Evolutionary conservation across 53 echinoderm and acorn worm species (phyloP), one percentile per base, ranked within the genome.

Genomic region (Luidia sarsii): DNA sequence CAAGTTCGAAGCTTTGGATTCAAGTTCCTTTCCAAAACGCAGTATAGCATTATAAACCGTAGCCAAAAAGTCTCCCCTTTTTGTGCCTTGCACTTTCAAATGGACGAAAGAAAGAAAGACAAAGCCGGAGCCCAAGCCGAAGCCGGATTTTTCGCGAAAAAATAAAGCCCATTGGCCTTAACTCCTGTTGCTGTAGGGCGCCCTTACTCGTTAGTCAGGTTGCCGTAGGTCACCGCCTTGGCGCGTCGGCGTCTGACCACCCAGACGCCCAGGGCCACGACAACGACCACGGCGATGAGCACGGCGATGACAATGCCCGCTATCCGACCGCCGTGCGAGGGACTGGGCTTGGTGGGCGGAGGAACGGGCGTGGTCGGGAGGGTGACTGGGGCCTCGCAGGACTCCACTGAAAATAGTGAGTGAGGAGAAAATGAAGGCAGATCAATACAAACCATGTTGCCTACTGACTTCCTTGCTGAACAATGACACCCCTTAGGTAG

Each of bases 281-380:
- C 25, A 39, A 59, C 19, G 21, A 9, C 19, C 4, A 75, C 61
- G 0, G 29, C 45, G 4, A 18, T 32, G 41, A 59, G 21, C 16
- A 75, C 60, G 7, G 57, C 75, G 7, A 75, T 20, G 32, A 59
- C 45, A 0, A 75, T 75, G 27, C 75, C 75, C 0, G 59, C 75
- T 7, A 75, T 59, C 48, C 18, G 41, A 10, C 75, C 75, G 29
- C 32, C 45, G 19, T 75, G 53, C 23, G 18, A 14, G 41, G 41
- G 46, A 19, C 41, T 67, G 55, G 53, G 30, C 41, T 59, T 43
- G 43, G 59, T 39, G 59, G 60, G 18, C 0, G 75, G 61, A 15
- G 39, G 37, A 25, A 14, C 19, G 5, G 5, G 5, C 27, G 59
- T 57, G 28, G 7, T 11, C 15, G 63, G 7, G 35, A 36, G 34